A percentile compares a stretch with the other conserved stretches of the same genome.
phyloP scores from a whole-genome alignment of 2,888 invertebrate species.

The Asteroscopus sphinx region DNA sequence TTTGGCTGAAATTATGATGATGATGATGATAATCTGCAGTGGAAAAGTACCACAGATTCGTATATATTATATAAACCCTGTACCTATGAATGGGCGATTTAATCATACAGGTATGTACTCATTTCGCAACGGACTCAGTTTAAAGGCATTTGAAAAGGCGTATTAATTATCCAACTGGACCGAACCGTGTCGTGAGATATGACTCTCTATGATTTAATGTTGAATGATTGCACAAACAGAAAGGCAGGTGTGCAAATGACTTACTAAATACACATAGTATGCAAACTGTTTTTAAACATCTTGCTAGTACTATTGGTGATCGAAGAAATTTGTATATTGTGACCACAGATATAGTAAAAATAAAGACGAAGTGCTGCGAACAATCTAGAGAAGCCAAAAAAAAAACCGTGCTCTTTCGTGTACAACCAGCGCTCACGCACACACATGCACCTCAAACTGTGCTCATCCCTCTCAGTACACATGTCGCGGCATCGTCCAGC shows the following conservation, averaged over 20 bases:
- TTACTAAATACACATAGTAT: neutral
- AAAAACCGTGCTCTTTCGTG: too few relatives aligned
- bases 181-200: constrained; percentile 42
- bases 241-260: neutral
- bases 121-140: constrained; percentile 58
- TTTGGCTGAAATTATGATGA: too few relatives aligned
- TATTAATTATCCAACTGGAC: constrained; percentile 54
- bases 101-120: constrained; percentile 46
- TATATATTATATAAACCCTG: constrained; percentile 57
- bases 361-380: too few relatives aligned
- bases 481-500: too few relatives aligned
- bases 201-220: constrained; percentile 26
- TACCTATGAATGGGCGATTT: constrained; percentile 34
- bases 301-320: too few relatives aligned
- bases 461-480: too few relatives aligned
- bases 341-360: too few relatives aligned
- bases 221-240: constrained; percentile 4
- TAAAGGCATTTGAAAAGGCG: constrained; percentile 51
- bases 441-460: too few relatives aligned
- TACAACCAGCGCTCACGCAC: too few relatives aligned
- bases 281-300: neutral
- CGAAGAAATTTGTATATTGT: too few relatives aligned
- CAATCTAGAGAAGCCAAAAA: too few relatives aligned
- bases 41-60: constrained; percentile 25
- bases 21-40: neutral